Conservation (phyloP, 1,140 invertebrate genomes). For the Teleogryllus occipitalis region DNA sequence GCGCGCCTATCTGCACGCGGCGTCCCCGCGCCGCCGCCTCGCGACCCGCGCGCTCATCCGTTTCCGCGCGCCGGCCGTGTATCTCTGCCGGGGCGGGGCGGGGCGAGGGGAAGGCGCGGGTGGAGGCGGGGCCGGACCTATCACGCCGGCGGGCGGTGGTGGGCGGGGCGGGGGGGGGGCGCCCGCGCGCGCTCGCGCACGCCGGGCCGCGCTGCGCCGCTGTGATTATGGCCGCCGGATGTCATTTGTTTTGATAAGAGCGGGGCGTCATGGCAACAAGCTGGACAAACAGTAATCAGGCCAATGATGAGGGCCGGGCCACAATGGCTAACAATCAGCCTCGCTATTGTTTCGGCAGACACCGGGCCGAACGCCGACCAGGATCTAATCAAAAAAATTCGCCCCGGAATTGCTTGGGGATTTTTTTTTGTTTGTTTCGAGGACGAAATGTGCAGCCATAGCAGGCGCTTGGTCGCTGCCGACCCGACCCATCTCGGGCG, state of each 20-base stretch:
- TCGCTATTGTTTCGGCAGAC: background rate
- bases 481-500: background rate
- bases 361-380: background rate
- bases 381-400: conserved; percentile 2
- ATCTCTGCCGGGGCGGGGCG: too few species aligned
- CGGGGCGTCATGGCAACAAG: conserved; percentile 2
- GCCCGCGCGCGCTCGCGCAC: too few species aligned
- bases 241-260: conserved; percentile 5
- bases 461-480: background rate
- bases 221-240: background rate
- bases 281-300: conserved; percentile 3
- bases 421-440: conserved; percentile 6
- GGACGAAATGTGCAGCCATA: background rate
- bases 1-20: too few species aligned
- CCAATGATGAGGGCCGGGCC: background rate
- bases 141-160: too few species aligned
- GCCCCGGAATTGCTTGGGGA: background rate
- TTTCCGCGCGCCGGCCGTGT: too few species aligned
- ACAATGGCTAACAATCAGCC: background rate
- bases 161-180: too few species aligned
- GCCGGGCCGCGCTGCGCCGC: too few species aligned
- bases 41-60: too few species aligned
- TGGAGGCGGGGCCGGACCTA: too few species aligned
- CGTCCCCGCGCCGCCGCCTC: too few species aligned
- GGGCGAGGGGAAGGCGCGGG: too few species aligned